Evolutionary conservation across 2,113 vertebrate genomes (phyloP), one percentile per base, ranked within the genome.

Genomic region (Rhipidura dahli): DNA sequence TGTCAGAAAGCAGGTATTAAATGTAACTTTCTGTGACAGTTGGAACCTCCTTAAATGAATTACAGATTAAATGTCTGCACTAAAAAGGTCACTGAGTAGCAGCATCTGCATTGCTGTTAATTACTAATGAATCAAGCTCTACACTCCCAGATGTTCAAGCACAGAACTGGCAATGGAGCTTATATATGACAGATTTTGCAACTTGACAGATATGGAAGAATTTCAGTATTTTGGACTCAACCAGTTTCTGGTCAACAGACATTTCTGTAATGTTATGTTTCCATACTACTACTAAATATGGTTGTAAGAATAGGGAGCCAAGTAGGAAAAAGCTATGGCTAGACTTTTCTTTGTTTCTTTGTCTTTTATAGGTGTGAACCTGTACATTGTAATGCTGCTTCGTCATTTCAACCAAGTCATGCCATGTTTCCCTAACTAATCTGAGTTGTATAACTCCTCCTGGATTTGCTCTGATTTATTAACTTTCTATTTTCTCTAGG

Each of bases 401-500:
- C 70, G 88, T 87, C 15, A 30, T 75, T 87, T 94, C 12, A 19
- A 11, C 45, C 1, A 2, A 71, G 35, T 44, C 28, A 70, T 77
- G 40, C 30, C 1, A 1, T 69, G 47, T 65, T 85, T 89, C 35
- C 15, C 13, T 50, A 45, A 59, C 18, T 42, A 68, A 79, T 10
- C 23, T 47, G 31, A 82, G 7, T 35, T 63, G 5, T 27, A 4
- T 45, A 71, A 61, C 18, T 68, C 3, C 9, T 91, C 20, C 28
- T 69, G 37, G 42, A 77, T 87, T 87, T 89, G 13, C 31, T 50
- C 24, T 76, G 22, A 76, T 91, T 79, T 92, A 82, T 79, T 89
- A 91, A n/a, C 22, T 84, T 92, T 20, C 20, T 78, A 9, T 94
- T 93, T 96, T 66, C 20, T 69, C 26, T 72, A 53, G 53, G 60